phyloP scores from a whole-genome alignment of 2,113 vertebrate genomes.

The Burhinus bistriatus region DNA sequence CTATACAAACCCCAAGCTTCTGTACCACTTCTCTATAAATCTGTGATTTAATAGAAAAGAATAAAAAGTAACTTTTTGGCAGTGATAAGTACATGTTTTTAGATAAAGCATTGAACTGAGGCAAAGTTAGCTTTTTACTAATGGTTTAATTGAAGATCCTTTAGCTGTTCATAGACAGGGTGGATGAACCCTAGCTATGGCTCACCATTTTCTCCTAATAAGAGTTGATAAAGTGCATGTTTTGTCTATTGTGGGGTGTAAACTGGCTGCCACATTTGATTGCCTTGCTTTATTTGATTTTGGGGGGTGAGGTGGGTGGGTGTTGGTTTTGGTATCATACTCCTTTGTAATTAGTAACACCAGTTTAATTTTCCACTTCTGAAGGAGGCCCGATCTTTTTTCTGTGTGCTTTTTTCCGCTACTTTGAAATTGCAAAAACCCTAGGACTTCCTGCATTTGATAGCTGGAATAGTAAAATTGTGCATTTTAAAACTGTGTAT shows the following conservation, averaged over 20 bases:
- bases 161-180: neutral
- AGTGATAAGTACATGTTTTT: neutral
- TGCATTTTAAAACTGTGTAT: neutral
- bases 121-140: neutral
- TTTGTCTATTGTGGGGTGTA: neutral
- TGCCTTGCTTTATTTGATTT: neutral
- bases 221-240: neutral
- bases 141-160: neutral
- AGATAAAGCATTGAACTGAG: neutral
- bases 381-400: neutral
- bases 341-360: neutral
- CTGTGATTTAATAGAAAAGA: neutral
- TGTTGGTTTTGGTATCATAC: neutral
- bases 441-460: neutral
- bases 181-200: neutral
- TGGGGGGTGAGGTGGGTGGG: no score
- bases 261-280: neutral
- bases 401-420: neutral
- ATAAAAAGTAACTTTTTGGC: neutral
- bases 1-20: neutral
- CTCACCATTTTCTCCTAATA: neutral
- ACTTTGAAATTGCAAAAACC: neutral
- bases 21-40: neutral
- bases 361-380: neutral
- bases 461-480: neutral